Base-by-base conservation (phyloP, 2,113 vertebrate species). In the Microcebus jonahi region DNA sequence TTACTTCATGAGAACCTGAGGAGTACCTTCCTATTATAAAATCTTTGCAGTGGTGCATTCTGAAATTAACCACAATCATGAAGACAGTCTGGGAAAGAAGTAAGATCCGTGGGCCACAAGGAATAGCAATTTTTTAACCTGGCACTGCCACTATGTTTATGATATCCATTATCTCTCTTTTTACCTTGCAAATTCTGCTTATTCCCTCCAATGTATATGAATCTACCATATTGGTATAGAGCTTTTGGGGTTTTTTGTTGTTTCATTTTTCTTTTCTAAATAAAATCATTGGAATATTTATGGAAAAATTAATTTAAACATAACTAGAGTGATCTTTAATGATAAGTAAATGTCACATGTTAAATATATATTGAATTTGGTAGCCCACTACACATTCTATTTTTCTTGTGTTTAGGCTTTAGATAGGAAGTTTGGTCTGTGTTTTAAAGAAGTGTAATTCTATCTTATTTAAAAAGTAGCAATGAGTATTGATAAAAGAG, bases 131-230 rank as follows among this genome's bases (percentile, higher is more conserved):
- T 71, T 97, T 27, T 13, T 59, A 67, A 55, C 20, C 8, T 29
- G 17, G 17, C 11, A 21, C 4, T 50, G 27, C 59, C 13, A 29
- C 0, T 90, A 4, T 68, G 14, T 77, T 65, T 67, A 21, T 53
- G 23, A 65, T 18, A 53, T 2, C 2, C 17, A 71, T 36, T 25
- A 53, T 57, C 2, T 21, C 23, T 31, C 31, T 42, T 71, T 81
- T 59, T 2, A 13, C 3, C 2, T 6, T 75, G 25, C 31, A 63
- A 21, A 61, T 67, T 76, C 14, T 88, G 5, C 25, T 4, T 42
- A 0, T 11, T 5, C 8, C 14, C 3, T 3, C 34, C 3, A 61
- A 21, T 57, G 2, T 0, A 1, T 53, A 23, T 25, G 0, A 92
- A 42, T 87, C 7, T 91, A 6, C 7, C 13, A 18, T 34, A 39